Conservation (phyloP, 2,113 vertebrate genomes). For the Notarius quadriscutis region DNA sequence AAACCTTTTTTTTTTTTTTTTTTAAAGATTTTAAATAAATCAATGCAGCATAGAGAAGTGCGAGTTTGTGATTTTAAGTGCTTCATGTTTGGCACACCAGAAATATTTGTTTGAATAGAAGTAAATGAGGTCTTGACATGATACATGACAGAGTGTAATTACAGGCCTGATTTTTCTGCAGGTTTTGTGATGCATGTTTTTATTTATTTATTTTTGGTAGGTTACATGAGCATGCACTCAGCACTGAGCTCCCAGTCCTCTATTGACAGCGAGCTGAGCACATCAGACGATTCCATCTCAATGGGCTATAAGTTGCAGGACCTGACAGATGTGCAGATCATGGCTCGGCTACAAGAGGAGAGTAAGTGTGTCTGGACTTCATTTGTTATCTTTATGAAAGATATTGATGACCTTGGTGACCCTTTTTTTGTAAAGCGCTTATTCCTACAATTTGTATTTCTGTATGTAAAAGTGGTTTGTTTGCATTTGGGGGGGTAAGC, state of each 20-base stretch:
- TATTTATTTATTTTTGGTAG: conserved; percentile 58
- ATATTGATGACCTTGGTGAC: not conserved
- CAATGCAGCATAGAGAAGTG: not conserved
- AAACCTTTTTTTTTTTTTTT: too few species aligned
- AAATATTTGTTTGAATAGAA: not conserved
- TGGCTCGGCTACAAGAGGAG: conserved; percentile 90
- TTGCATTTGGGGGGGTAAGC: too few species aligned
- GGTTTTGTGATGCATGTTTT: not conserved
- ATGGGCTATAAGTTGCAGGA: conserved; percentile 95
- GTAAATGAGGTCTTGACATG: not conserved
- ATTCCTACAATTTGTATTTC: not conserved
- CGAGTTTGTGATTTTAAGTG: not conserved
- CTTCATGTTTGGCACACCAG: not conserved
- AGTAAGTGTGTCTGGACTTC: conserved; percentile 71
- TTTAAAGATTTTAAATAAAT: not conserved
- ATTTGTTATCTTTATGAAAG: not conserved
- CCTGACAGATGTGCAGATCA: conserved; percentile 90
- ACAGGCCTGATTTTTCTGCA: conserved; percentile 13
- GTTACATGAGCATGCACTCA: conserved; percentile 75
- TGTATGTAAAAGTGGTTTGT: too few species aligned
- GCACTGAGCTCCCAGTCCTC: conserved; percentile 91
- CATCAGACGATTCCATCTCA: conserved; percentile 90
- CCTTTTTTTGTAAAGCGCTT: not conserved
- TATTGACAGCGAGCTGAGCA: conserved; percentile 88
- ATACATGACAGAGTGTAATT: not conserved